A percentile compares a stretch with the other conserved stretches of the same genome.
phyloP scores from a whole-genome alignment of 2,797 vertebrate species.

The Atherinosoma microstoma region DNA sequence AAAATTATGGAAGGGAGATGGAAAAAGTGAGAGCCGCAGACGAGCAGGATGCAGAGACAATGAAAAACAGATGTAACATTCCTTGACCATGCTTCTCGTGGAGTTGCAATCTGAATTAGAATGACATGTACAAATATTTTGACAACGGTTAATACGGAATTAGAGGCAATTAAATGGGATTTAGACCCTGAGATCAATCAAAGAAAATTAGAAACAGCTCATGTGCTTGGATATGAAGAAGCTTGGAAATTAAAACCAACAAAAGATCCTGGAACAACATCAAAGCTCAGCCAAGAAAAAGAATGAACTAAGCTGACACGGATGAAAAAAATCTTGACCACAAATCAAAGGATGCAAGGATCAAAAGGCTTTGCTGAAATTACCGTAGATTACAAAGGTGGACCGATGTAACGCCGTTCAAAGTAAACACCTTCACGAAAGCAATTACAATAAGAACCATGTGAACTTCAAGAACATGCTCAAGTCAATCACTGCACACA shows the following conservation, averaged over 20 bases:
- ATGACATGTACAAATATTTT: slow-evolving; percentile 85
- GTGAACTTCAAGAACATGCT: slow-evolving; percentile 33
- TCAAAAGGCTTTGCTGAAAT: slow-evolving; percentile 69
- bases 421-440: slow-evolving; percentile 66
- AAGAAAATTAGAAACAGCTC: slow-evolving; percentile 80
- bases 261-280: slow-evolving; percentile 76
- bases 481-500: slow-evolving; percentile 30
- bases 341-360: slow-evolving; percentile 69
- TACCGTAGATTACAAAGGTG: slow-evolving; percentile 66
- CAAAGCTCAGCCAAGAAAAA: slow-evolving; percentile 68
- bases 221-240: slow-evolving; percentile 58
- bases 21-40: slow-evolving; percentile 70
- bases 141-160: slow-evolving; percentile 83
- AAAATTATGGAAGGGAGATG: slow-evolving; percentile 58
- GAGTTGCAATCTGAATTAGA: slow-evolving; percentile 72
- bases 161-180: slow-evolving; percentile 82
- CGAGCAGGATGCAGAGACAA: slow-evolving; percentile 61
- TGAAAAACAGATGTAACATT: slow-evolving; percentile 75
- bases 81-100: slow-evolving; percentile 54
- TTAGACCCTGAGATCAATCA: slow-evolving; percentile 77
- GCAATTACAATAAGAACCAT: slow-evolving; percentile 61
- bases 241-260: slow-evolving; percentile 70
- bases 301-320: slow-evolving; percentile 61
- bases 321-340: slow-evolving; percentile 53
- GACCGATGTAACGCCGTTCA: slow-evolving; percentile 50